These are phyloP conservation scores for Drosophila paramelanica DNA, from an alignment of 2,888 invertebrate genomes.

Conservation along the genomic window DNA sequence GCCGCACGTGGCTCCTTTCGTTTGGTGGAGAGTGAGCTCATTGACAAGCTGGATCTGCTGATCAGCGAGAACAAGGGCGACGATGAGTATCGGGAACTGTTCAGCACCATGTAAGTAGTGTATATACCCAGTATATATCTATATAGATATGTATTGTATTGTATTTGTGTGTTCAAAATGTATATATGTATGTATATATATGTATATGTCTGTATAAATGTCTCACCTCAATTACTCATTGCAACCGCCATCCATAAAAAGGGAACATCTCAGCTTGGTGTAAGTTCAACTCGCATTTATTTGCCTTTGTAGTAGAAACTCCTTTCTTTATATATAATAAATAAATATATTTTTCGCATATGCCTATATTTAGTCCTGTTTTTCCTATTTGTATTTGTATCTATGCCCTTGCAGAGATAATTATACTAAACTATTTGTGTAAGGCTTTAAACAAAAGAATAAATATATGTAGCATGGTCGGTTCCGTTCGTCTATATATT, in stretches of 20 bases:
- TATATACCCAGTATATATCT: conserved; percentile 4
- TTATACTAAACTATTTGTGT: background rate
- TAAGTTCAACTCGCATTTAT: conserved; percentile 87
- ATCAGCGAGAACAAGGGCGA: conserved; percentile 98
- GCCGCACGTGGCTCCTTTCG: conserved; percentile 93
- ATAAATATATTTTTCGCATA: background rate
- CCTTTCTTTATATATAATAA: background rate
- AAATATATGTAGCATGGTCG: too few species aligned
- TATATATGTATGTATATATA: conserved; percentile 39
- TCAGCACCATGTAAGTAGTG: conserved; percentile 95
- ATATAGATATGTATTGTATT: conserved; percentile 11
- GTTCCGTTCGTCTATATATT: too few species aligned
- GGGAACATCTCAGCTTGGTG: conserved; percentile 97
- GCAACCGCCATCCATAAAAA: conserved; percentile 85
- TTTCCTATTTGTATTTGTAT: background rate
- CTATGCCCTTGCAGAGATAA: background rate
- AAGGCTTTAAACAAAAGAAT: too few species aligned
- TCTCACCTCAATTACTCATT: conserved; percentile 66
- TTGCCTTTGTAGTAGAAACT: conserved; percentile 37
- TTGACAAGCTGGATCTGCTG: conserved; percentile 96
- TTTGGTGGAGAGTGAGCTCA: conserved; percentile 96
- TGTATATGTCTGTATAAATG: conserved; percentile 59
- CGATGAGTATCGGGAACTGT: conserved; percentile 95
- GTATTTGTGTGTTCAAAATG: conserved; percentile 30
- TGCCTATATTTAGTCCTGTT: background rate